Base-by-base conservation (phyloP, 2,797 vertebrate genomes). In the Allenopithecus nigroviridis region DNA sequence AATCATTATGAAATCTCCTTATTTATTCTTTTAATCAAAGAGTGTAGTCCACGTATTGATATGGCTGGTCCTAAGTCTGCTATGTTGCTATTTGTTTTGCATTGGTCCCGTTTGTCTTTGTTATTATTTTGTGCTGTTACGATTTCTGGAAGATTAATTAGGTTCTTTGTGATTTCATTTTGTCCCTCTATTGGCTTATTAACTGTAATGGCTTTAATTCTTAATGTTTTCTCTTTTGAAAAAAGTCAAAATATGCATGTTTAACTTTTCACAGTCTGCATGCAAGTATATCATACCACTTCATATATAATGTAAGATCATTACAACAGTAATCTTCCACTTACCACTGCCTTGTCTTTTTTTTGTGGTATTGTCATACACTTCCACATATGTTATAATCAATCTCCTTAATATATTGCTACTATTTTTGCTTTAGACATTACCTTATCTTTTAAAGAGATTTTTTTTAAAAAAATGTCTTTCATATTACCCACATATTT, bases 381-480 rank as follows among this genome's bases (percentile, higher is more conserved):
- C 57, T 78, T 21, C 80, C 48, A 46, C n/a, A 48, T 21, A 70
- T 57, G 21, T 61, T 57, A 57, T 57, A 84, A 91, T 59, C n/a
- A 84, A 30, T 74, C n/a, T 84, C 33, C 46, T 68, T 39, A 75
- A 75, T 59, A 59, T 16, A 84, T 24, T n/a, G 33, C 36, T 28
- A 19, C 39, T 28, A 39, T 84, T 84, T 48, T 92, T 24, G 39
- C 33, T 92, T 92, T 74, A 92, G 74, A 74, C 17, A 50, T 36
- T 59, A 92, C 75, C 48, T 84, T 84, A 92, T 76, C 91, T 76
- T 75, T 84, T 92, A 61, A 92, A 84, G 43, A 76, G 43, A 76
- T 39, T 76, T 39, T 46, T 46, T 46, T 11, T 46, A 0, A 2
- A 46, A 46, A 46, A 46, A 46, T 12, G 22, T 33, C n/a, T 59